Evolutionary conservation across 1,140 invertebrate species (phyloP).

Genomic region (Neodiprion fabricii): DNA sequence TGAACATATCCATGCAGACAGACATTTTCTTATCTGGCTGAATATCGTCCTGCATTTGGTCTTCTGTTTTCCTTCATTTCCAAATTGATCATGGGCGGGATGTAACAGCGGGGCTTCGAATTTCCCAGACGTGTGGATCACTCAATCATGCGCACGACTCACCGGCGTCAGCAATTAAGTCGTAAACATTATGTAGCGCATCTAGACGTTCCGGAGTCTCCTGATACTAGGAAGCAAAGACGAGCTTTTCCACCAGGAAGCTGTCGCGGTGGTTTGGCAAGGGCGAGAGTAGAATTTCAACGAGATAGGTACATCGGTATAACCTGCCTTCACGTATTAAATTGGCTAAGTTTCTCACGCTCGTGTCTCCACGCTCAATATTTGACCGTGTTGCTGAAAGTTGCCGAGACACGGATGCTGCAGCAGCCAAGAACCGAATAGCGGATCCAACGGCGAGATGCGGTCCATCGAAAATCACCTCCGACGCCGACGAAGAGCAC

Average conservation of each 20-base stretch:
- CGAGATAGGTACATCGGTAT: neutral
- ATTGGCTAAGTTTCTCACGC: slow-evolving; percentile 5
- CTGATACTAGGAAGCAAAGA: neutral
- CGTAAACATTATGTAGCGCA: neutral
- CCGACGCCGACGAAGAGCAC: neutral
- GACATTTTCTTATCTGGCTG: too few species aligned
- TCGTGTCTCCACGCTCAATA: neutral
- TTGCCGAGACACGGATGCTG: neutral
- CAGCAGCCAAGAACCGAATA: too few species aligned
- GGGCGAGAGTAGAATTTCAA: neutral
- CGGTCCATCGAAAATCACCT: neutral
- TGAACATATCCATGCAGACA: too few species aligned
- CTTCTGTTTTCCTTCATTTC: too few species aligned
- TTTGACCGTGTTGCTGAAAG: neutral
- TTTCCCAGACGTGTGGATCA: neutral
- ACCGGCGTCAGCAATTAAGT: neutral
- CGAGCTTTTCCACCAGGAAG: neutral
- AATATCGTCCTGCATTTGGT: too few species aligned
- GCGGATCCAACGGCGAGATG: neutral
- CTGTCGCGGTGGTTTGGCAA: neutral
- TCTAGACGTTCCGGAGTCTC: neutral
- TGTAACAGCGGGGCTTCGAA: neutral
- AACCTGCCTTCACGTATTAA: slow-evolving; percentile 3
- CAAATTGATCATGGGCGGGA: neutral
- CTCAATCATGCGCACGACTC: neutral